These are phyloP conservation scores for Thamnophis sirtalis DNA, from an alignment of 2,113 vertebrate genomes.

Conservation along the genomic window DNA sequence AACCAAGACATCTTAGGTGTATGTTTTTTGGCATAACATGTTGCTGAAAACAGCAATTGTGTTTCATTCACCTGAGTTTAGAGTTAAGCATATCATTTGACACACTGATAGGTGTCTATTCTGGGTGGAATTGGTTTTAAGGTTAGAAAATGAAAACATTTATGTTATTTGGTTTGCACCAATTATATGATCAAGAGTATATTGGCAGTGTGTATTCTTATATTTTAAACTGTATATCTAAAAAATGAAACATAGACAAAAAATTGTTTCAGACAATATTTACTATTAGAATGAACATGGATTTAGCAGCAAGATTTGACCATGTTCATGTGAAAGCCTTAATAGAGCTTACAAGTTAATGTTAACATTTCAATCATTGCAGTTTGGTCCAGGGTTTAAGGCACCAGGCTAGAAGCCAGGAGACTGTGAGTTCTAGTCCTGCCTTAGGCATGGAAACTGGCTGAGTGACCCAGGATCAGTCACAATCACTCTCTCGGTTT, in stretches of 20 bases:
- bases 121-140: neutral
- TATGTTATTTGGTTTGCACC: neutral
- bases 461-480: neutral
- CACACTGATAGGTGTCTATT: neutral
- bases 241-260: neutral
- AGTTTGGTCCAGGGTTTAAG: neutral
- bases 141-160: neutral
- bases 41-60: neutral
- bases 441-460: neutral
- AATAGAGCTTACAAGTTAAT: neutral
- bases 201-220: neutral
- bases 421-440: neutral
- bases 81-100: neutral
- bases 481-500: neutral
- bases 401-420: neutral
- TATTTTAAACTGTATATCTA: neutral
- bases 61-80: neutral
- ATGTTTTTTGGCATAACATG: neutral
- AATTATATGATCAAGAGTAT: neutral
- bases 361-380: neutral
- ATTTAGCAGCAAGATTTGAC: neutral
- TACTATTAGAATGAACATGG: neutral
- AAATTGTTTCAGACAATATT: neutral
- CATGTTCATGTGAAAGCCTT: neutral
- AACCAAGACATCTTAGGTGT: neutral